Base-by-base conservation (phyloP, 1,140 invertebrate genomes). In the Cryptotermes secundus region DNA sequence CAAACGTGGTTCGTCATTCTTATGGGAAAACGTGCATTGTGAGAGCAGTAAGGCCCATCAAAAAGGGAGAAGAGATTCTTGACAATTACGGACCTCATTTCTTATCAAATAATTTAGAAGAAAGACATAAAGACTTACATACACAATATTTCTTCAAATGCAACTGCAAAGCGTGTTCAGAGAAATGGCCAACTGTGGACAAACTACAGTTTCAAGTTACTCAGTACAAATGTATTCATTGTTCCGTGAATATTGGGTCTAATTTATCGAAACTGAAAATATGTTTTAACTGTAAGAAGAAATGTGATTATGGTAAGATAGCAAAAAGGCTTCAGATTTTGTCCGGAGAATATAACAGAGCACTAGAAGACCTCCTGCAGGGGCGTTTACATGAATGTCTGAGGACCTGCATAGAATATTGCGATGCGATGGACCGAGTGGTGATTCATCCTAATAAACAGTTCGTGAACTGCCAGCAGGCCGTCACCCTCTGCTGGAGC, bases 51-150 rank as follows among this genome's bases (percentile, higher is more conserved):
- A 88, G 89, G 36, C 88, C 88, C 38, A 91, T 92, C 65, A 84
- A 86, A 35, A 89, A 90, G 85, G 92, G 91, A 7, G 88, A 90
- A 42, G 92, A 94, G 87, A 89, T 94, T 24, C 87, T 92, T 1
- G 93, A 94, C 86, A 93, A 92, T 85, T 94, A 94, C 87, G 93
- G 93, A 31, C 91, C 91, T 31, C 89, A 92, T 42, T 93, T 91
- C 88, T 88, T 93, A 1, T 88, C 88, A 3, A 90, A 90, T 59
- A 65, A 86, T 4, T 88, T 86, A 83, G 81, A 87, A 26, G 87
- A 90, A 24, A 88, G 93, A 35, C 88, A 88, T 38, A 86, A 89
- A 36, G 88, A 90, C 81, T 88, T 94, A 10, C 83, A 87, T 34
- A 87, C 89, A 34, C 93, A 93, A 86, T 94, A 94, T 88, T 90